Evolutionary conservation across 2,113 vertebrate genomes (phyloP).

Genomic region (Pseudopodoces humilis): DNA sequence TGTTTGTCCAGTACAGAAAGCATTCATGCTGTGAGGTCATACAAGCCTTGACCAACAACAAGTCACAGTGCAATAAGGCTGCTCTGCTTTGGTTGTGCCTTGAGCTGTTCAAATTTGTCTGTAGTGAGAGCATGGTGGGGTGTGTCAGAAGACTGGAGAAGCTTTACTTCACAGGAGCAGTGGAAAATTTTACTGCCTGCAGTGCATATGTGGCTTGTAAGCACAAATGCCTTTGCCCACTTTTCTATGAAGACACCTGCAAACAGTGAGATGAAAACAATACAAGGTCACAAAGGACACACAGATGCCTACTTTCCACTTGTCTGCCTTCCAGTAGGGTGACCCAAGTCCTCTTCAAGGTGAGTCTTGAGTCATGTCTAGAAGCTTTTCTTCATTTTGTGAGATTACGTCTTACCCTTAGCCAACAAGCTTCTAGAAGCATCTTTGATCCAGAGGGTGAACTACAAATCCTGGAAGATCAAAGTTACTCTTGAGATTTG

Average conservation of each 20-base stretch:
- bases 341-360: background rate
- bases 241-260: background rate
- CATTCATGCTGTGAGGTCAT: background rate
- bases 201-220: background rate
- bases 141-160: background rate
- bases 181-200: background rate
- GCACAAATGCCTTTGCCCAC: background rate
- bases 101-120: background rate
- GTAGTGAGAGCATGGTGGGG: background rate
- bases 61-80: background rate
- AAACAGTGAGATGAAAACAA: background rate
- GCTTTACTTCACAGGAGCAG: background rate
- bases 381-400: background rate
- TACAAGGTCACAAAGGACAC: background rate
- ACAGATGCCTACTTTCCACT: background rate
- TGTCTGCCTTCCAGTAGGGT: background rate
- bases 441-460: background rate
- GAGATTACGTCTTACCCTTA: background rate
- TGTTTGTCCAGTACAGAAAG: background rate
- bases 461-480: background rate
- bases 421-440: background rate
- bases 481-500: background rate
- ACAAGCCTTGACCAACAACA: background rate
- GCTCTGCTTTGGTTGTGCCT: background rate
- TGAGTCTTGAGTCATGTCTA: background rate